These are phyloP conservation scores for Chrysina gloriosa DNA, from an alignment of 2,888 invertebrate species.

Conservation along the genomic window DNA sequence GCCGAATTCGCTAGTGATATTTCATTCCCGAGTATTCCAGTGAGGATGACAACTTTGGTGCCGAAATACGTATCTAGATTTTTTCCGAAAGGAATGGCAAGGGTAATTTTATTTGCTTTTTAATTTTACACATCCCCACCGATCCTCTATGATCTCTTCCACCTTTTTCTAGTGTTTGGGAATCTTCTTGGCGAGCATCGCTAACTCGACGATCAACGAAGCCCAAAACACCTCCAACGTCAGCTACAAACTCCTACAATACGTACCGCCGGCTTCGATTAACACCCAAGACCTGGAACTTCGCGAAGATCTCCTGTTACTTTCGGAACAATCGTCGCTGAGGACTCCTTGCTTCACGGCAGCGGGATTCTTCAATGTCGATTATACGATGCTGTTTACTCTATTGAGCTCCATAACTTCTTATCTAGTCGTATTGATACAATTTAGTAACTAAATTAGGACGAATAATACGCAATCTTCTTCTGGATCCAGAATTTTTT, in stretches of 20 bases:
- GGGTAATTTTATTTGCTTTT: no score
- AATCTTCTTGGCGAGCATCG: conserved; percentile 26
- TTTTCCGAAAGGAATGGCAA: no score
- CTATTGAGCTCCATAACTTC: conserved; percentile 41
- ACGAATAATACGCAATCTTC: no score
- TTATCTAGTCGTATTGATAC: conserved; percentile 39
- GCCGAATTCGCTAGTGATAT: no score
- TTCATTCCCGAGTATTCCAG: no score
- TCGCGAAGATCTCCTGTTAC: conserved; percentile 23
- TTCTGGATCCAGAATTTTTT: no score
- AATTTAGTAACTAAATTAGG: conserved; percentile 23
- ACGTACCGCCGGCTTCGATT: neutral
- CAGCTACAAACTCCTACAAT: conserved; percentile 33
- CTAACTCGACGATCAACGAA: conserved; percentile 27
- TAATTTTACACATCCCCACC: no score
- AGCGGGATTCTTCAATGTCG: conserved; percentile 40
- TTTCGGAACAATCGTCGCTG: conserved; percentile 37
- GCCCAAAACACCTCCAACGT: conserved; percentile 21
- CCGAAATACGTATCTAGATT: no score
- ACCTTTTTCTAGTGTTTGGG: conserved; percentile 23
- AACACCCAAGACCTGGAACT: conserved; percentile 1
- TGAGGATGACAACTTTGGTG: no score
- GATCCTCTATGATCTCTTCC: no score
- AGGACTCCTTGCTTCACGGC: conserved; percentile 36
- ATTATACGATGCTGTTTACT: conserved; percentile 43